A percentile compares a stretch with the other conserved stretches of the same genome.
These are phyloP conservation scores for Ahaetulla prasina DNA, from an alignment of 2,113 vertebrate species.

Conservation along the genomic window DNA sequence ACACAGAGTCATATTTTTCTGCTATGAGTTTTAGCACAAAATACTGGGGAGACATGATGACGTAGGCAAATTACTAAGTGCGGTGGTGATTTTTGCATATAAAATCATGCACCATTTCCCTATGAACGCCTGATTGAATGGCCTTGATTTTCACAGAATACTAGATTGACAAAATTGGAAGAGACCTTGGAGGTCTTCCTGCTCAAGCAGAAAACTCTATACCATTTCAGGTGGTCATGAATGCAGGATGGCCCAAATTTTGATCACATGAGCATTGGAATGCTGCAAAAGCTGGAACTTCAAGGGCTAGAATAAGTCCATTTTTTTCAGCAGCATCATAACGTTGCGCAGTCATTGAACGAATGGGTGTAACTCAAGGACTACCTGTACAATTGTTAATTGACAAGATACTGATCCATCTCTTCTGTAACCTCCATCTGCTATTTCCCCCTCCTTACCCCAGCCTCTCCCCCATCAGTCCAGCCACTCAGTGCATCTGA, in stretches of 20 bases:
- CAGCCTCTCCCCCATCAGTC: not conserved
- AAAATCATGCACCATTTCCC: not conserved
- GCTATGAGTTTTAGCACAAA: not conserved
- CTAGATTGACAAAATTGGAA: not conserved
- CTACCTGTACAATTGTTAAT: not conserved
- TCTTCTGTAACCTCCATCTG: not conserved
- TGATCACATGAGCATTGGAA: not conserved
- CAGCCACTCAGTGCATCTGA: not conserved
- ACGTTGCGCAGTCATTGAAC: not conserved
- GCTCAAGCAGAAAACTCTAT: no score
- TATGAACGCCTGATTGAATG: not conserved
- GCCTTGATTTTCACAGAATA: not conserved
- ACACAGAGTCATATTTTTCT: not conserved
- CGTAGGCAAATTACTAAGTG: not conserved
- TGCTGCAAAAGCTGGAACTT: not conserved
- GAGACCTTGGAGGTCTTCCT: not conserved
- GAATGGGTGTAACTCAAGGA: not conserved
- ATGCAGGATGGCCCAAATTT: not conserved
- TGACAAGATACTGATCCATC: not conserved
- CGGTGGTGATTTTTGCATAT: not conserved
- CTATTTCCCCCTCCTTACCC: not conserved
- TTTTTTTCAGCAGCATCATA: not conserved
- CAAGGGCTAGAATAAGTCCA: not conserved
- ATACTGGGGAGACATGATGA: not conserved
- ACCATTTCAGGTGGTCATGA: not conserved